Base-by-base conservation (phyloP, 2,113 vertebrate genomes). In the Eurypyga helias region DNA sequence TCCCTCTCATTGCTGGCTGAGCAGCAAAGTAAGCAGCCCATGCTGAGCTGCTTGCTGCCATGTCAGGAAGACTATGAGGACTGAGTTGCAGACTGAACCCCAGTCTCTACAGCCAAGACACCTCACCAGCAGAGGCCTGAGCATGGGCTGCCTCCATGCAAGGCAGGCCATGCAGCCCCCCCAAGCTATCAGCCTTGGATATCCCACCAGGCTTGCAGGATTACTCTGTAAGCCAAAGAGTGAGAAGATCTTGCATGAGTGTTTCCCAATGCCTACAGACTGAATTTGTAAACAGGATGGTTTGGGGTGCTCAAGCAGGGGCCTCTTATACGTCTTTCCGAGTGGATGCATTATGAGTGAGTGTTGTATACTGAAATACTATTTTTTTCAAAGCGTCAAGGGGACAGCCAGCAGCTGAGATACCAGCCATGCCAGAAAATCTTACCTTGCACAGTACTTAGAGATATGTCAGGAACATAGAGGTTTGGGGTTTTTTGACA, bases 31-130 rank as follows among this genome's bases (percentile, higher is more conserved):
- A 13, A 55, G 61, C 41, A 90, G 57, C 19, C 57, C 0, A 0
- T 12, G 25, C 43, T 1, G 3, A 55, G 38, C 10, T 0, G 0
- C 48, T 34, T 28, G 38, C 29, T 81, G 45, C 55, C 0, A 0
- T 8, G 2, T 38, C 9, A 31, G 48, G 36, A 51, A 62, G 29
- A 21, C 31, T 41, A 8, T 8, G 9, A 12, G 17, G 46, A 26
- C 9, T 1, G 5, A 25, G 38, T 2, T 11, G 26, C 31, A 54
- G 49, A 31, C 5, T 15, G 48, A 58, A 87, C 3, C 6, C 11
- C 33, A n/a, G n/a, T 45, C 51, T 57, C 31, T 10, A 6, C 0
- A 0, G n/a, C 48, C 2, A 1, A 51, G 66, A n/a, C n/a, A 64
- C 38, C n/a, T 64, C 57, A 58, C 9, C 57, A 62, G 61, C 38